Conservation (phyloP, 2,113 vertebrate genomes). For the Apteryx owenii region DNA sequence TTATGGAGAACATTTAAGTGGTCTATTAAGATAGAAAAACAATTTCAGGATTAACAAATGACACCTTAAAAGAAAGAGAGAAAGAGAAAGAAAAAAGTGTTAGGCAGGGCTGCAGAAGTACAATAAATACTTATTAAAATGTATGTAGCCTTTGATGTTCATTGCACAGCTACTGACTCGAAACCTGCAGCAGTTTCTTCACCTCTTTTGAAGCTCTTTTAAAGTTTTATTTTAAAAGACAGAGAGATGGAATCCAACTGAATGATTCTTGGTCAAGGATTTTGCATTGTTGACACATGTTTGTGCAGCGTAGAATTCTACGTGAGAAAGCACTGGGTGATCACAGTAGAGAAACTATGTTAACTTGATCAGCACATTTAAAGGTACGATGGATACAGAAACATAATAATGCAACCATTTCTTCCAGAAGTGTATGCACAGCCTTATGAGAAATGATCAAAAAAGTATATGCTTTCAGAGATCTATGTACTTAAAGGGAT, state of each 20-base stretch:
- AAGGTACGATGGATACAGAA: not conserved
- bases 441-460: not conserved
- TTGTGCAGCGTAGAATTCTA: not conserved
- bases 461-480: not conserved
- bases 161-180: not conserved
- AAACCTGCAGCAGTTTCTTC: not conserved
- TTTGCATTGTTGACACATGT: constrained; percentile 17
- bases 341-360: not conserved
- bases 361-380: not conserved
- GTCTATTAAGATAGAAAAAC: constrained; percentile 20
- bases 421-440: not conserved
- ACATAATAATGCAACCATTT: not conserved
- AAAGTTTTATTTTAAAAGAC: not conserved
- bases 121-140: not conserved
- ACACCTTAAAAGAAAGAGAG: not conserved
- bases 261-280: not conserved
- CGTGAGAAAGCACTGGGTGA: not conserved
- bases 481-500: not conserved
- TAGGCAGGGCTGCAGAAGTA: not conserved
- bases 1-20: constrained; percentile 19
- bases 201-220: constrained; percentile 25
- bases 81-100: not conserved
- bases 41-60: not conserved
- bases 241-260: not conserved
- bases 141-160: not conserved